Base-by-base conservation (phyloP, 2,888 invertebrate genomes). In the Laothoe populi region DNA sequence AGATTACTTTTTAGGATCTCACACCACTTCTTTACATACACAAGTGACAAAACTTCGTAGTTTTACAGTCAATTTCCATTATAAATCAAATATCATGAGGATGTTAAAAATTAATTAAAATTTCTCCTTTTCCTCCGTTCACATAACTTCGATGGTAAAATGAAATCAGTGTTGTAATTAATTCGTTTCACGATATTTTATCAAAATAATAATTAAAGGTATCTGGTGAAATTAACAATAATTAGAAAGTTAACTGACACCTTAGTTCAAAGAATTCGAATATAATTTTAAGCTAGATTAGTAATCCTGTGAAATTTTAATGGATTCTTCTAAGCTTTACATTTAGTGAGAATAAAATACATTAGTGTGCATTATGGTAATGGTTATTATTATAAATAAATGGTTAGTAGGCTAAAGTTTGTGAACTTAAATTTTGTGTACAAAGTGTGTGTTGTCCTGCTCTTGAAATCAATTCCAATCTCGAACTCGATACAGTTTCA, bases 101-200 rank as follows among this genome's bases (percentile, higher is more conserved):
- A 62, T 58, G 59, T 58, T 48, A 19, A 62, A 62, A 48, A 58
- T 58, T 62, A 58, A 62, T 58, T 46, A 48, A 62, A 59, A 62
- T 49, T 40, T 58, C 46, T 62, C 48, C 38, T 58, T 62, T 44
- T 19, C 38, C 57, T 62, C 38, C 58, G 58, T 46, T 58, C 48
- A 38, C 57, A 38, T 58, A 57, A 21, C 45, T 57, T 61, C 57
- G 57, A 45, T 46, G 46, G 48, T 62, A 57, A 48, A 53, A 62
- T 57, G 58, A 62, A 62, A 62, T 62, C 46, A 23, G 45, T 46
- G 38, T 46, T 46, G 46, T 62, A 62, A 58, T 62, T 62, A 62
- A 62, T 62, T 62, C 38, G 46, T 62, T 57, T 62, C 58, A n/a
- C 19, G 48, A 48, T 26, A 57, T 62, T 58, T 35, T 62, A 57